Conservation (phyloP, 2,113 vertebrate genomes). For the Seriola aureovittata region DNA sequence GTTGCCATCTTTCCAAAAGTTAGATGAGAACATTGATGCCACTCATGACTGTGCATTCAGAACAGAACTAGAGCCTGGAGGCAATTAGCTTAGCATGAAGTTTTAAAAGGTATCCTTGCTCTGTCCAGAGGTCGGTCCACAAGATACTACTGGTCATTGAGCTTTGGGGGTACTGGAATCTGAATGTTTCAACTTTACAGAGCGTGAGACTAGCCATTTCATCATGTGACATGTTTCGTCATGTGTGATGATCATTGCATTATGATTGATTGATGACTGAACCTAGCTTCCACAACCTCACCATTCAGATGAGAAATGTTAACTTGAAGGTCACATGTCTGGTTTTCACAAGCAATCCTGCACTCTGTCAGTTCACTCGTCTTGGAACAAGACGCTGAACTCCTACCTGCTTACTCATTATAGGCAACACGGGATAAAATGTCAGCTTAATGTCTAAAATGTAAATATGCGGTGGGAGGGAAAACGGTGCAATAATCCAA, state of each 20-base stretch:
- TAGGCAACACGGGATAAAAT: conserved; percentile 32
- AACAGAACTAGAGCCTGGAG: not conserved
- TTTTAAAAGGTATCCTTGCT: too few relatives aligned
- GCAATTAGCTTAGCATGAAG: not conserved
- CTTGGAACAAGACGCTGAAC: conserved; percentile 19
- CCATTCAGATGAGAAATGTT: not conserved
- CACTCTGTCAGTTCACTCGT: conserved; percentile 4
- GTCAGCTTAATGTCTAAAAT: conserved; percentile 61
- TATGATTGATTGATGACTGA: too few relatives aligned
- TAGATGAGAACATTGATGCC: not conserved
- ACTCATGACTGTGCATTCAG: not conserved
- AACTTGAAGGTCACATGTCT: not conserved
- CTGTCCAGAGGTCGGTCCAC: too few relatives aligned
- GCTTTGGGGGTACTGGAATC: too few relatives aligned
- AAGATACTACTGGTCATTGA: too few relatives aligned
- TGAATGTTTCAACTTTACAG: too few relatives aligned
- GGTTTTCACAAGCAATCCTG: not conserved
- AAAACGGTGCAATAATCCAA: conserved; percentile 55
- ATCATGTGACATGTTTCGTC: too few relatives aligned
- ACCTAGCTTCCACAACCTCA: not conserved
- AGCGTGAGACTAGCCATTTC: too few relatives aligned
- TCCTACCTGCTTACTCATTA: conserved; percentile 55
- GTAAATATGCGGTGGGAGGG: conserved; percentile 54
- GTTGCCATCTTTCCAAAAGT: not conserved
- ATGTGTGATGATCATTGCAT: too few relatives aligned